Conservation (phyloP, 2,888 invertebrate genomes). For the Brachycybe producta region DNA sequence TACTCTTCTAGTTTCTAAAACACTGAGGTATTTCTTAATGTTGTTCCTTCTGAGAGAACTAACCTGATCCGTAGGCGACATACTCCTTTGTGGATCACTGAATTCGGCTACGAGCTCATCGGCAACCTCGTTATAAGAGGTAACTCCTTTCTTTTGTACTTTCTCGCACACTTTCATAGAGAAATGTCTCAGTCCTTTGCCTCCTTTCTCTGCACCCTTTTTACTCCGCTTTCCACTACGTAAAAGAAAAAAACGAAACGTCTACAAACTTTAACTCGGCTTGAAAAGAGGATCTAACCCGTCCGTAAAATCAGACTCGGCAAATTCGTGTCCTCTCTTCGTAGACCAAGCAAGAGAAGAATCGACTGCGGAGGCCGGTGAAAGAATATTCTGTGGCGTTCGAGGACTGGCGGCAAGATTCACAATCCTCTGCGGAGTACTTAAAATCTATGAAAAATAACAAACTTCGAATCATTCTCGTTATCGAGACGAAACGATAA, state of each 20-base stretch:
- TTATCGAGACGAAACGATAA: neutral
- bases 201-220: constrained; percentile 85
- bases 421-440: constrained; percentile 22
- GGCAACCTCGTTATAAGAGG: constrained; percentile 98
- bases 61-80: constrained; percentile 53
- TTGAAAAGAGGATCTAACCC: constrained; percentile 23
- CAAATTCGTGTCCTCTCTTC: constrained; percentile 22
- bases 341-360: constrained; percentile 22
- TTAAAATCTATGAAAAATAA: constrained; percentile 22
- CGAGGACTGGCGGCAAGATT: constrained; percentile 22
- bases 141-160: constrained; percentile 92
- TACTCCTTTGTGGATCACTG: constrained; percentile 50
- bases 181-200: constrained; percentile 95
- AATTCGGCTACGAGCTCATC: constrained; percentile 97
- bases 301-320: constrained; percentile 30
- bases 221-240: constrained; percentile 48
- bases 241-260: constrained; percentile 2
- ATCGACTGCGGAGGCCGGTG: constrained; percentile 16
- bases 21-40: neutral
- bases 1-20: neutral
- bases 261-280: neutral
- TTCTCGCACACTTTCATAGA: constrained; percentile 99
- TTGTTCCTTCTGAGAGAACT: neutral
- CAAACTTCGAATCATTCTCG: too few species aligned
- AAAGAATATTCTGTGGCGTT: constrained; percentile 22